Conservation (phyloP, 2,888 invertebrate genomes). For the Ephialtes manifestator region DNA sequence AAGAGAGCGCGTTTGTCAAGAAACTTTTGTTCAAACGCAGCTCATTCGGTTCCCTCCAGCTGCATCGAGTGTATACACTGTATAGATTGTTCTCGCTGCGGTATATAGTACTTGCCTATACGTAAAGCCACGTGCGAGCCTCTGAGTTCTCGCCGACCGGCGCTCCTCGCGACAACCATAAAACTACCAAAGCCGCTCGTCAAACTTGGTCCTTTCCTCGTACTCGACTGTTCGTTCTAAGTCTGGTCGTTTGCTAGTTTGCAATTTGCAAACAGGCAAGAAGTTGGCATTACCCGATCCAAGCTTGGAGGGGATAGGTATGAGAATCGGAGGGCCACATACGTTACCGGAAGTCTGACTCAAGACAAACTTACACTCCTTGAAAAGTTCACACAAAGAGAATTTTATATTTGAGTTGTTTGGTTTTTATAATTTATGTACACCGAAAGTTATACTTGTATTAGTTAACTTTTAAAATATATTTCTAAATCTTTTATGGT, state of each 20-base stretch:
- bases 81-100: constrained; percentile 35
- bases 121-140: constrained; percentile 42
- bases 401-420: too few relatives aligned
- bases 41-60: constrained; percentile 16
- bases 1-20: constrained; percentile 58
- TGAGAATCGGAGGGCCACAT: neutral
- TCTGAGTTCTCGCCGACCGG: neutral
- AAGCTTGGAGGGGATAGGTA: neutral
- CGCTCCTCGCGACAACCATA: constrained; percentile 27
- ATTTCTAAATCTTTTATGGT: too few relatives aligned
- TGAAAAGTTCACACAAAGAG: too few relatives aligned
- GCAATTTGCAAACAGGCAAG: constrained; percentile 54
- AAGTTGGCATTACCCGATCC: neutral
- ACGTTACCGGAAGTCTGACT: neutral
- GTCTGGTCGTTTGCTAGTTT: constrained; percentile 40
- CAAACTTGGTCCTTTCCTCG: constrained; percentile 38
- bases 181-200: constrained; percentile 45
- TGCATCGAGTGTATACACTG: constrained; percentile 58
- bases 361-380: too few relatives aligned
- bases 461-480: too few relatives aligned
- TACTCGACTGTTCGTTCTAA: neutral
- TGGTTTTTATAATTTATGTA: too few relatives aligned
- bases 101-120: constrained; percentile 43
- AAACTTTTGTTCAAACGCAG: constrained; percentile 46
- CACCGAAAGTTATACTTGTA: too few relatives aligned